phyloP scores from a whole-genome alignment of 2,797 vertebrate species.

The Hydrophis major region DNA sequence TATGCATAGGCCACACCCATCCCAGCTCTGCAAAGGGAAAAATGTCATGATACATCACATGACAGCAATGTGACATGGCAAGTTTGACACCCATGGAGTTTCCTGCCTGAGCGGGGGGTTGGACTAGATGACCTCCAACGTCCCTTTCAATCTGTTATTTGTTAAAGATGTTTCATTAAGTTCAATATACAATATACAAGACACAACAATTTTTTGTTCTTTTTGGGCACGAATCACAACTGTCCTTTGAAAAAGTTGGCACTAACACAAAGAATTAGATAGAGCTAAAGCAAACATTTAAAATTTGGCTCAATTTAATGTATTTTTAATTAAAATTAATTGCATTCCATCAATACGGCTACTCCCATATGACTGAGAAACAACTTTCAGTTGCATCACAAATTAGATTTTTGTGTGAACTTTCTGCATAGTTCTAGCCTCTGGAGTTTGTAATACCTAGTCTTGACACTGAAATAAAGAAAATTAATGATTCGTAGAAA shows the following conservation, averaged over 20 bases:
- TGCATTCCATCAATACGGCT: background rate
- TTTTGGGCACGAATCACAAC: background rate
- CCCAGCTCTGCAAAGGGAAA: too few species aligned
- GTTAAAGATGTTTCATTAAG: background rate
- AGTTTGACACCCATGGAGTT: background rate
- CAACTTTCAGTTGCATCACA: background rate
- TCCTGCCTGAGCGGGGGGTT: background rate
- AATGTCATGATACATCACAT: too few species aligned
- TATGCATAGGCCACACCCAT: too few species aligned
- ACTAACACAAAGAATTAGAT: background rate
- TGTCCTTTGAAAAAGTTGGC: background rate
- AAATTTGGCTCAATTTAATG: background rate
- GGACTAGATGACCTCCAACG: background rate
- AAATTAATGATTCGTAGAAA: slow-evolving; percentile 17
- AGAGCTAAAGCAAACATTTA: background rate
- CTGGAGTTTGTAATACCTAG: background rate
- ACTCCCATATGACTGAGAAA: background rate
- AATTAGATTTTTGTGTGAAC: background rate
- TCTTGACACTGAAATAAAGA: background rate
- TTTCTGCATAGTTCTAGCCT: background rate
- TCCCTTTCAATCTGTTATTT: background rate
- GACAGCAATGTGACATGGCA: too few species aligned
- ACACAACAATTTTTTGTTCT: background rate
- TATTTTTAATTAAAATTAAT: background rate
- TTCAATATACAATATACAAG: background rate